Base-by-base conservation (phyloP, 2,113 vertebrate species). In the Chaetorhynchus papuensis region DNA sequence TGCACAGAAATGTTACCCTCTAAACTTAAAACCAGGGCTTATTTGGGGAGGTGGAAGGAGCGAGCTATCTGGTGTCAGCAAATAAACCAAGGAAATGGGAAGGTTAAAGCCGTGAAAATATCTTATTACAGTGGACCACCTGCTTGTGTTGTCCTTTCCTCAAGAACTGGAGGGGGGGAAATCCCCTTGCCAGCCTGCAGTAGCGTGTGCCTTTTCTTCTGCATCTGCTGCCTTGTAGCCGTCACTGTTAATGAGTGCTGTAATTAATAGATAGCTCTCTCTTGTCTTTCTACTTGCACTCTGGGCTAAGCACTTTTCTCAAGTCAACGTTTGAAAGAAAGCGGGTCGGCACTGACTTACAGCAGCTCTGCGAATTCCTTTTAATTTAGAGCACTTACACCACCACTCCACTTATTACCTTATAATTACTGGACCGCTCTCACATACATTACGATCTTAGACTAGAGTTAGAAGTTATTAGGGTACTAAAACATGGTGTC, bases 181-280 rank as follows among this genome's bases (percentile, higher is more conserved):
- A 60, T 76, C 93, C 94, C 94, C 96, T 94, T 74, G 49, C 96
- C 96, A 95, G 95, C 72, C 95, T 71, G 82, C 79, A 69, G 31
- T 26, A 72, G 60, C 8, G 7, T 52, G 45, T 84, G 90, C 75
- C 90, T 96, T 97, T 86, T 96, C 95, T 93, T 91, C 95, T 87
- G 95, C 94, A 95, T 97, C 95, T 95, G 96, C 97, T 97, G 96
- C 98, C 97, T 96, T 96, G 96, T 98, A 97, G 97, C 96, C 96
- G 91, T 98, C 98, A 98, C 96, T 98, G 98, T 98, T 99, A 99
- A 99, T 98, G 98, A 98, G 98, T 81, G 95, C 91, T 97, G 98
- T 99, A 99, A 99, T 99, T 99, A 99, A 99, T 98, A 98, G 98
- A 98, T 98, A 98, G 98, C 98, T 98, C 98, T 98, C 96, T 97